These are phyloP conservation scores for Agelas oroides DNA, from an alignment of 37 sponge, comb jelly and placozoan genomes.

Conservation along the genomic window DNA sequence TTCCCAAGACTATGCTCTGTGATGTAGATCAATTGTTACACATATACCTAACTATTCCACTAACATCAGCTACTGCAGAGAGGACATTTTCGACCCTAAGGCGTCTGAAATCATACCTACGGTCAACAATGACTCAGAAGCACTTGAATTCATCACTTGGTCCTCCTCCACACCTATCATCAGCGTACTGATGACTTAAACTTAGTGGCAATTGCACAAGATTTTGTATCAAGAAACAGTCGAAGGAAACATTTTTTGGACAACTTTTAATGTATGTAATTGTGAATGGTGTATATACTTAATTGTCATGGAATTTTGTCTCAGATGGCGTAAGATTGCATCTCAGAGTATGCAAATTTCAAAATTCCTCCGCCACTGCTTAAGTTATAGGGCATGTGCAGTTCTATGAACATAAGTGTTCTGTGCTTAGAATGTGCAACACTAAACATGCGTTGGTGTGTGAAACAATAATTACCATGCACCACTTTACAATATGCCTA, in stretches of 20 bases:
- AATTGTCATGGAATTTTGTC: too few species aligned
- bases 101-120: slow-evolving; percentile 20
- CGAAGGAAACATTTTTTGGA: slow-evolving; percentile 44
- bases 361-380: too few species aligned
- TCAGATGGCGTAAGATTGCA: too few species aligned
- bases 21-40: slow-evolving; percentile 42
- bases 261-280: too few species aligned
- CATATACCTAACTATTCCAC: slow-evolving; percentile 36
- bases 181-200: slow-evolving; percentile 20
- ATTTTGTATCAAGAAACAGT: slow-evolving; percentile 28
- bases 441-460: too few species aligned
- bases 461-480: too few species aligned
- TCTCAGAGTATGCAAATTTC: too few species aligned
- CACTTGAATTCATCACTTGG: slow-evolving; percentile 18
- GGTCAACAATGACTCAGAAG: slow-evolving; percentile 52
- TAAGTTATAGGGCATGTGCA: too few species aligned
- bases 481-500: too few species aligned
- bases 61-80: slow-evolving; percentile 57
- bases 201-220: slow-evolving; percentile 1
- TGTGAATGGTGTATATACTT: too few species aligned
- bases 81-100: slow-evolving; percentile 57
- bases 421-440: too few species aligned
- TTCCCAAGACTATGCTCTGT: slow-evolving; percentile 5
- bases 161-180: slow-evolving; percentile 23
- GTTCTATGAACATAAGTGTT: too few species aligned